Evolutionary conservation across 2,888 invertebrate species (phyloP).

Genomic region (Belgica antarctica): DNA sequence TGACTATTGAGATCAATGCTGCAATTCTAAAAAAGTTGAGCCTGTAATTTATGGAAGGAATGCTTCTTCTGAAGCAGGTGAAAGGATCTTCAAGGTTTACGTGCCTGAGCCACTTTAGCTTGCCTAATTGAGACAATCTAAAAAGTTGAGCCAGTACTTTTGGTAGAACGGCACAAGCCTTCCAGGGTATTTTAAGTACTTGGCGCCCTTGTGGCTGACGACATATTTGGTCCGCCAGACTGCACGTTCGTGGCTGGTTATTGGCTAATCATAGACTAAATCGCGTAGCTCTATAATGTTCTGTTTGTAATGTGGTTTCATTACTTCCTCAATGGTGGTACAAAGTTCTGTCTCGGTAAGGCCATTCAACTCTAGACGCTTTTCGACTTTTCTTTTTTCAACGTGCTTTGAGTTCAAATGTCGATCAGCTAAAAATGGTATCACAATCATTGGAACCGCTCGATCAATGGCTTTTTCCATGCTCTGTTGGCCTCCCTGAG

Average conservation of each 20-base stretch:
- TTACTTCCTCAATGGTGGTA: slow-evolving; percentile 47
- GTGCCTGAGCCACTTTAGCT: too few relatives aligned
- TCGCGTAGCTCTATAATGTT: slow-evolving; percentile 13
- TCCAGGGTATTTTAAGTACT: slow-evolving; percentile 17
- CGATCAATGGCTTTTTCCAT: slow-evolving; percentile 39
- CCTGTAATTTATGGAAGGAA: too few relatives aligned
- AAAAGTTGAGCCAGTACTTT: slow-evolving; percentile 30
- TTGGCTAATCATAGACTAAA: slow-evolving; percentile 39
- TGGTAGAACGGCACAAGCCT: slow-evolving; percentile 35
- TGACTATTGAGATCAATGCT: too few relatives aligned
- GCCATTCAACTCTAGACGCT: slow-evolving; percentile 49
- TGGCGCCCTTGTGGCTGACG: slow-evolving; percentile 34
- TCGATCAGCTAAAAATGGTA: slow-evolving; percentile 52
- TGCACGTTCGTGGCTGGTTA: slow-evolving; percentile 30
- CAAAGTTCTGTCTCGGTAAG: slow-evolving; percentile 49
- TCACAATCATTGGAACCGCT: slow-evolving; percentile 30
- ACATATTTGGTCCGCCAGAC: slow-evolving; percentile 42
- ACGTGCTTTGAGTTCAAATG: slow-evolving; percentile 50
- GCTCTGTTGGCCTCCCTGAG: slow-evolving; percentile 38
- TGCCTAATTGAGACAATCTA: background rate
- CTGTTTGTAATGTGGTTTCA: slow-evolving; percentile 33
- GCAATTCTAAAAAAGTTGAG: too few relatives aligned
- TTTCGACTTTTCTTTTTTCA: slow-evolving; percentile 49
- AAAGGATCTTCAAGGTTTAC: too few relatives aligned
- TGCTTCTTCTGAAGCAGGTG: too few relatives aligned